Evolutionary conservation across 2,888 invertebrate species (phyloP), one percentile per base, ranked within the genome.

Genomic region (Archips crataeganus): DNA sequence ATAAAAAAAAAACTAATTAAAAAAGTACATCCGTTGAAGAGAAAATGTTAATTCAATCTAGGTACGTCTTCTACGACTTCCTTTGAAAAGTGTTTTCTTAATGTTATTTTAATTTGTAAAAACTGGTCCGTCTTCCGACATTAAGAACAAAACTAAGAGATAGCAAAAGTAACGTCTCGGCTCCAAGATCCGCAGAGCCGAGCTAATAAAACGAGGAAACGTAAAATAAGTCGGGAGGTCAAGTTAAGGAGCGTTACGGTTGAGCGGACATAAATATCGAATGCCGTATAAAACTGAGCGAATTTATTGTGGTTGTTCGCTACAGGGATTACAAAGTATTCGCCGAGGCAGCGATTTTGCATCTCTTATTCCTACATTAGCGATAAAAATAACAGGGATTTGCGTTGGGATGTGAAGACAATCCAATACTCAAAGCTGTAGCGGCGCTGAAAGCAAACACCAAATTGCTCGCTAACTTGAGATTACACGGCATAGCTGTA

Each of bases 391-490:
- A 65, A 74, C 60, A 45, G 15, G 59, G 51, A 73, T 60, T 63
- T n/a, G 42, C 69, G 64, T 64, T 15, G 62, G 61, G 77, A 74
- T 68, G 76, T 75, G 79, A 81, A 84, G 83, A 83, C 80, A 87
- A 86, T 87, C 83, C 84, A 83, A 85, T 87, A 89, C 86, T 85
- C 83, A 85, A 86, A 84, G 87, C 87, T 84, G 82, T 59, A 63
- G 68, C 82, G 75, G 77, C 82, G 82, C 81, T 86, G 90, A 90
- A 89, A 90, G 89, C 88, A 89, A 91, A 90, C 90, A 90, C 90
- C 88, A 90, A 91, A 91, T 91, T 90, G 90, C 89, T 90, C 87
- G 85, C 89, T 88, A 89, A 90, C 87, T 90, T 85, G 84, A 88
- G 90, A 91, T 91, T 90, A 91, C 89, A 88, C 79, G 84, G 84